Evolutionary conservation across 2,888 invertebrate species (phyloP).

Genomic region (Syrphus vitripennis): DNA sequence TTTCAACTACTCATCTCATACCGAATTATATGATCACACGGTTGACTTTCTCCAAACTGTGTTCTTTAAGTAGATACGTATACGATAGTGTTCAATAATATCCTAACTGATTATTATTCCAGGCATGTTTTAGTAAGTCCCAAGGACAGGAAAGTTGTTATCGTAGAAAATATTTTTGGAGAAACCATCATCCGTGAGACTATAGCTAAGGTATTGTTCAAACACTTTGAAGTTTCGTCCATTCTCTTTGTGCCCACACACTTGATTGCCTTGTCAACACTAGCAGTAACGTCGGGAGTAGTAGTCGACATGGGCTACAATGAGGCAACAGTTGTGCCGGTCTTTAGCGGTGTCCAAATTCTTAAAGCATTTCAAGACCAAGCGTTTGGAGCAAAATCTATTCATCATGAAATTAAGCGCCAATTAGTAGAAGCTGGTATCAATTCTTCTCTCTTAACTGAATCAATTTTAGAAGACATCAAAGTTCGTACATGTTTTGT

Average conservation of each 20-base stretch:
- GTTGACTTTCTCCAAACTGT: slow-evolving; percentile 93
- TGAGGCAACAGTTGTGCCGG: slow-evolving; percentile 91
- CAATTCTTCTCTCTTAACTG: slow-evolving; percentile 80
- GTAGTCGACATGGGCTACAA: slow-evolving; percentile 94
- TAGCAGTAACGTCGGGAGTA: slow-evolving; percentile 91
- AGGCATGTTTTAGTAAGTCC: slow-evolving; percentile 95
- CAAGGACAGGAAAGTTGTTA: slow-evolving; percentile 94
- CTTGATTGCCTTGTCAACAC: slow-evolving; percentile 90
- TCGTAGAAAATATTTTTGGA: slow-evolving; percentile 94
- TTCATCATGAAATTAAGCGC: slow-evolving; percentile 85
- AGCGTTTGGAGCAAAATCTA: slow-evolving; percentile 88
- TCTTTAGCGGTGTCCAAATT: slow-evolving; percentile 93
- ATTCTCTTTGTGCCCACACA: slow-evolving; percentile 93
- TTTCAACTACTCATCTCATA: slow-evolving; percentile 84
- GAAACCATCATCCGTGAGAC: slow-evolving; percentile 92
- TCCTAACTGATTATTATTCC: slow-evolving; percentile 67
- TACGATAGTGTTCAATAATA: background rate
- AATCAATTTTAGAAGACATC: slow-evolving; percentile 88
- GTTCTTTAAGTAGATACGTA: slow-evolving; percentile 89
- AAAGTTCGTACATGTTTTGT: slow-evolving; percentile 95
- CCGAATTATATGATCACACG: slow-evolving; percentile 91
- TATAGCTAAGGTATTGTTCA: slow-evolving; percentile 94
- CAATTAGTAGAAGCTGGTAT: slow-evolving; percentile 82
- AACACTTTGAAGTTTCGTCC: slow-evolving; percentile 94
- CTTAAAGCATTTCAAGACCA: slow-evolving; percentile 92